Evolutionary conservation across 2,113 vertebrate genomes (phyloP).

Genomic region (Lamprotornis superbus): DNA sequence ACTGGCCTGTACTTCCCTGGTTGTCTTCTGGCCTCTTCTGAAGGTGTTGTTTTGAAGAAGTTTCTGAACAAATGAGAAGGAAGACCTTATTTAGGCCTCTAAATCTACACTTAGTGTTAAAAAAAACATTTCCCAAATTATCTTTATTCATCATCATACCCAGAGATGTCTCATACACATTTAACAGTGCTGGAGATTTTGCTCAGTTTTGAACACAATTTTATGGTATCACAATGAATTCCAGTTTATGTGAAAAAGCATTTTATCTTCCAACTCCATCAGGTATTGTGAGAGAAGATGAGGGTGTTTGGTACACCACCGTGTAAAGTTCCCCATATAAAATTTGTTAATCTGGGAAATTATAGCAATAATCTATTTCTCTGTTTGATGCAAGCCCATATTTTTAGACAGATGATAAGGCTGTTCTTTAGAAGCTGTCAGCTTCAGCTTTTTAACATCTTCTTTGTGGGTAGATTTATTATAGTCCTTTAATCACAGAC

Average conservation of each 20-base stretch:
- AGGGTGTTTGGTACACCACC: background rate
- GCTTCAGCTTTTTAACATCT: background rate
- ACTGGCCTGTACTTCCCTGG: background rate
- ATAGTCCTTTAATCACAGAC: background rate
- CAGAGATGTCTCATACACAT: background rate
- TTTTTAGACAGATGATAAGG: background rate
- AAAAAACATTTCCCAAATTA: background rate
- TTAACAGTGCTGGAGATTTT: background rate
- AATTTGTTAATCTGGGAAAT: background rate
- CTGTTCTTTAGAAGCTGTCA: background rate
- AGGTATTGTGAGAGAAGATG: background rate
- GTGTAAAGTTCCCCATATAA: background rate
- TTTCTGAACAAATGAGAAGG: background rate
- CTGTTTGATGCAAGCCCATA: background rate
- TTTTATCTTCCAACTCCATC: background rate
- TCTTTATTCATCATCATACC: background rate
- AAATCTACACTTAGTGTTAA: background rate
- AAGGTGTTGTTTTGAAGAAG: background rate
- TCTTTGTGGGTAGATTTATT: background rate
- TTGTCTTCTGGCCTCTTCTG: background rate
- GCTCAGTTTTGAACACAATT: background rate
- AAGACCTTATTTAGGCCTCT: background rate
- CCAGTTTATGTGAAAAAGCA: background rate
- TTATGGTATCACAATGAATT: background rate
- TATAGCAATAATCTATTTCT: background rate